A percentile compares a stretch with the other conserved stretches of the same genome.
Conservation (phyloP, 2,113 vertebrate genomes). For the Rhizomys pruinosus region DNA sequence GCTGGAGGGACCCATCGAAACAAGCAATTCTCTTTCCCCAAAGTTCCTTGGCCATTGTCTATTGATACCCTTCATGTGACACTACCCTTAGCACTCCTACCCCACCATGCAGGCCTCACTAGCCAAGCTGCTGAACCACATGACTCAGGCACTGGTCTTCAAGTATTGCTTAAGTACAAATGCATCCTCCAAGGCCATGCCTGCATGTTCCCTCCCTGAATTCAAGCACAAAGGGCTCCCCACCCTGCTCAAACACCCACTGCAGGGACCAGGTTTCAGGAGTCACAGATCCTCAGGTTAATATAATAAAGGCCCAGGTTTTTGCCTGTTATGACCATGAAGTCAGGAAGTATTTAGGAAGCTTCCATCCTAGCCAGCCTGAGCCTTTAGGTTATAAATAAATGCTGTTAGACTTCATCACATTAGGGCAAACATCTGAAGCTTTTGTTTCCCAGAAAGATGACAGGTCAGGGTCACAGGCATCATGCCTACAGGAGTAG, state of each 20-base stretch:
- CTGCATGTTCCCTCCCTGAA: no score
- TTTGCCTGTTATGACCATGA: not conserved
- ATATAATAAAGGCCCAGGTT: not conserved
- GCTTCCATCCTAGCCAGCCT: rapidly evolving
- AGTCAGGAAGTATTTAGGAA: not conserved
- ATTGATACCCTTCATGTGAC: conserved; percentile 83
- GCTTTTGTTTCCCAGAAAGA: no score
- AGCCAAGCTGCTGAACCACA: conserved; percentile 83
- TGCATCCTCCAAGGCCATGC: not conserved
- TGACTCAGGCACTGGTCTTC: conserved; percentile 81
- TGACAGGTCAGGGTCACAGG: not conserved
- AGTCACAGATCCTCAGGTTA: not conserved
- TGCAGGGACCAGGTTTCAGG: not conserved
- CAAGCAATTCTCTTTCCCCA: not conserved
- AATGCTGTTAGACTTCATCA: no score
- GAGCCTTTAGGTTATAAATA: not conserved
- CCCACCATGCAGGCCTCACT: conserved; percentile 81
- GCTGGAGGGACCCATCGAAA: not conserved
- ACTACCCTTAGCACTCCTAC: conserved; percentile 79
- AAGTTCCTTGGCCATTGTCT: conserved; percentile 86
- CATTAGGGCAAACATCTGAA: not conserved
- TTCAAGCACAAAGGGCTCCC: not conserved
- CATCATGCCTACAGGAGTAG: not conserved
- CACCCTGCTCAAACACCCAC: not conserved
- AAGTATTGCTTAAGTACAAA: conserved; percentile 80